Conservation (phyloP, 2,797 vertebrate genomes). For the Delichon dasypus region DNA sequence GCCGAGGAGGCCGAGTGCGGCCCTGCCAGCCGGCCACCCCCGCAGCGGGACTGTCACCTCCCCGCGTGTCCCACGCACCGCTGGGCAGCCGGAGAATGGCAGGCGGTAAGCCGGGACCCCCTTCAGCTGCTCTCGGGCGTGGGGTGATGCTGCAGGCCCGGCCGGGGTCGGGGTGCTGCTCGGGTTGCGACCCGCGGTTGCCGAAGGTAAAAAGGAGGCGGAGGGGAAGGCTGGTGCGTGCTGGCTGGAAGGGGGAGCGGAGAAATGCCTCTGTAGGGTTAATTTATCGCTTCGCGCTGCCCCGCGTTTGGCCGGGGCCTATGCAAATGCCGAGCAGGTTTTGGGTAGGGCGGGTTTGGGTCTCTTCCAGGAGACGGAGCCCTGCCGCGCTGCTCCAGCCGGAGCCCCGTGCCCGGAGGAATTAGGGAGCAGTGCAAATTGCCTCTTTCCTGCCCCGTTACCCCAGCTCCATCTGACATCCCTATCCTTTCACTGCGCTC, state of each 20-base stretch:
- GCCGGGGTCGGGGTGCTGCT: not conserved
- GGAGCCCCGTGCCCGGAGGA: not conserved
- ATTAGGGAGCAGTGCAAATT: not conserved
- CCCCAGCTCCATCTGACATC: not conserved
- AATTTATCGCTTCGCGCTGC: not conserved
- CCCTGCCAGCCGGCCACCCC: conserved; percentile 73
- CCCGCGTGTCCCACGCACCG: conserved; percentile 78
- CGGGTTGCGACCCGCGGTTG: not conserved
- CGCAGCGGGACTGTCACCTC: conserved; percentile 81
- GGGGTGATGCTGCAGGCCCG: not conserved
- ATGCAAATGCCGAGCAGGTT: conserved; percentile 4
- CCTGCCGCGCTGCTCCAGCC: not conserved
- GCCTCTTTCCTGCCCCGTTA: not conserved
- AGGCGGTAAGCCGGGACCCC: conserved; percentile 79
- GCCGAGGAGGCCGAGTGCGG: conserved; percentile 77
- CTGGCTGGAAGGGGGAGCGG: not conserved
- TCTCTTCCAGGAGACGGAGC: not conserved
- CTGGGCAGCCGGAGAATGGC: conserved; percentile 89
- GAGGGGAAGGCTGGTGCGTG: rapidly evolving
- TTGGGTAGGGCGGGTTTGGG: not conserved
- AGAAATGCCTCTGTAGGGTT: not conserved
- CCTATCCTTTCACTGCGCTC: not conserved
- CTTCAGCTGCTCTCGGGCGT: conserved; percentile 21
- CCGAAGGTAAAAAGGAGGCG: not conserved
- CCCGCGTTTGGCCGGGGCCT: conserved; percentile 14